Conservation (phyloP, 2,797 vertebrate genomes). For the Jordanella pulchra region DNA sequence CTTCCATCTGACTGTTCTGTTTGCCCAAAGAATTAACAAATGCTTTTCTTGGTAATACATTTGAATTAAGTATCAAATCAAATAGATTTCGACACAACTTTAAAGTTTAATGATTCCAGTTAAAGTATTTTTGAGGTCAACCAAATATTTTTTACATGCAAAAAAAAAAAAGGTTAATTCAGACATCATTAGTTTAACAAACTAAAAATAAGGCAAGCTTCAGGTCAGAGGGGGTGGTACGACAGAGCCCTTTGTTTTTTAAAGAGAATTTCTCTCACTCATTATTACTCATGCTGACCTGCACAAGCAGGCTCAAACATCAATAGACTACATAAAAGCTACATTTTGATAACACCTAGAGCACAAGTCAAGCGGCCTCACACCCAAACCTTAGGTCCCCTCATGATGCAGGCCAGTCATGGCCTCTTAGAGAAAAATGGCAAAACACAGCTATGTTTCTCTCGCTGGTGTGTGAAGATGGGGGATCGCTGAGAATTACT, state of each 20-base stretch:
- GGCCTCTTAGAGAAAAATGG: constrained; percentile 50
- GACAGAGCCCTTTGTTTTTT: constrained; percentile 68
- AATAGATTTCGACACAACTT: constrained; percentile 25
- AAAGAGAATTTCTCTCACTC: constrained; percentile 51
- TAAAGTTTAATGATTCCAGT: constrained; percentile 72
- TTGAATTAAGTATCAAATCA: constrained; percentile 35
- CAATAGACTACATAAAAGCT: constrained; percentile 41
- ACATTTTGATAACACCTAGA: constrained; percentile 30
- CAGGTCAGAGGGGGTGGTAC: constrained; percentile 53
- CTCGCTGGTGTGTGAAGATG: constrained; percentile 80
- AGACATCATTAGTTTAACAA: constrained; percentile 41
- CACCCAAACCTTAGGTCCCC: constrained; percentile 27
- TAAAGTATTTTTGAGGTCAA: constrained; percentile 60
- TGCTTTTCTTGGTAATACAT: constrained; percentile 12
- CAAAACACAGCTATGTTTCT: constrained; percentile 64
- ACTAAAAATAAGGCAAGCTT: constrained; percentile 63
- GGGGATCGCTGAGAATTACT: constrained; percentile 80
- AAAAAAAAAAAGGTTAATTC: constrained; percentile 45
- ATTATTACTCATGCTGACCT: constrained; percentile 33
- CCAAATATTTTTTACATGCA: constrained; percentile 61
- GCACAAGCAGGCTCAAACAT: constrained; percentile 27
- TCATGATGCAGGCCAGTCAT: constrained; percentile 56
- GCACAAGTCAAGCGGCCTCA: constrained; percentile 22
- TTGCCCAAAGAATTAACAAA: constrained; percentile 58
- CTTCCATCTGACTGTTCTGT: constrained; percentile 46